Conservation (phyloP, 2,888 invertebrate genomes). For the Patella pellucida region DNA sequence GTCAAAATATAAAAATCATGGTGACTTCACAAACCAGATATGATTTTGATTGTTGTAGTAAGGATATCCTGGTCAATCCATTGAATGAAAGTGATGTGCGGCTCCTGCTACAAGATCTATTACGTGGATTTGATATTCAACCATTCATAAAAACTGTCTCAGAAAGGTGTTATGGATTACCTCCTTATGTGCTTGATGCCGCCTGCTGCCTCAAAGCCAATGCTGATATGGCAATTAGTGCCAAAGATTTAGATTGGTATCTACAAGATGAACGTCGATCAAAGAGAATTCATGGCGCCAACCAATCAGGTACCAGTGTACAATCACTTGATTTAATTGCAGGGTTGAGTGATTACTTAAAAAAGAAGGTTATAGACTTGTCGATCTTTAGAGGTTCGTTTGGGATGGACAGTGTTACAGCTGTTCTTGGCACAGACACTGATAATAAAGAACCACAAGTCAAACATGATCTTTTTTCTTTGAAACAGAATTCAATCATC, state of each 20-base stretch:
- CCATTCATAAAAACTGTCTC: constrained; percentile 14
- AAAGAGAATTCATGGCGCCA: neutral
- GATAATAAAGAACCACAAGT: neutral
- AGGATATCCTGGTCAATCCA: neutral
- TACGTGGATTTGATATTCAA: constrained; percentile 14
- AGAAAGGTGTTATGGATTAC: constrained; percentile 23
- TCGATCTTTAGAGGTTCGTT: constrained; percentile 21
- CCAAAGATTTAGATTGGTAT: constrained; percentile 13
- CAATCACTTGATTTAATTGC: constrained; percentile 8
- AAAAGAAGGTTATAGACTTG: constrained; percentile 13
- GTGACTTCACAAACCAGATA: constrained; percentile 16
- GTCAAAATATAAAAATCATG: constrained; percentile 8
- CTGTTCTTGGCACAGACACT: neutral
- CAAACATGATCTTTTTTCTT: no score
- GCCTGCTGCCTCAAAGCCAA: constrained; percentile 16
- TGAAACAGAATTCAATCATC: no score
- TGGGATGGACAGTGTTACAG: constrained; percentile 1
- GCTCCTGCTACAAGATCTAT: constrained; percentile 17
- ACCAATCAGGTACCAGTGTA: neutral
- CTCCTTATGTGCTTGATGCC: constrained; percentile 26
- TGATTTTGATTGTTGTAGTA: neutral
- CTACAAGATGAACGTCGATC: neutral
- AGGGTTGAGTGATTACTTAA: constrained; percentile 16
- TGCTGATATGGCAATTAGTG: constrained; percentile 12
- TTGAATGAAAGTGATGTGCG: constrained; percentile 13